phyloP scores from a whole-genome alignment of 2,113 vertebrate genomes.

The Turnix velox region DNA sequence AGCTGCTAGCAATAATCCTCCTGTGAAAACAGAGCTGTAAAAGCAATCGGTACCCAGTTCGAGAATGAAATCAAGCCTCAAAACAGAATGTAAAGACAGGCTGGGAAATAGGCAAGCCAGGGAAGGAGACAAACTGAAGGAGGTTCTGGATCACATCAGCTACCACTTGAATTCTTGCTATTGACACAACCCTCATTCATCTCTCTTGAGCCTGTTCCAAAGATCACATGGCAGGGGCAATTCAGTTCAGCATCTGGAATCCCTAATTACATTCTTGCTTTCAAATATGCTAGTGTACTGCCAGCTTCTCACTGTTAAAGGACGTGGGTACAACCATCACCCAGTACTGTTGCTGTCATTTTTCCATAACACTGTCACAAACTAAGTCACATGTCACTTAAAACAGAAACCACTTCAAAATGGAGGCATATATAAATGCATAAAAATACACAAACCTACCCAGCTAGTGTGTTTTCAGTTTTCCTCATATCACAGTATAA shows the following conservation, averaged over 20 bases:
- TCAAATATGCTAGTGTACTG: slow-evolving; percentile 3
- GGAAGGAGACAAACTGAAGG: background rate
- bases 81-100: background rate
- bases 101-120: background rate
- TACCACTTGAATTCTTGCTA: slow-evolving; percentile 13
- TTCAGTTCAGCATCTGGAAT: slow-evolving; percentile 55
- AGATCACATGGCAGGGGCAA: slow-evolving; percentile 40
- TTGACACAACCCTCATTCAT: slow-evolving; percentile 48
- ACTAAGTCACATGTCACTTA: background rate
- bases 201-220: slow-evolving; percentile 35
- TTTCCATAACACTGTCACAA: background rate
- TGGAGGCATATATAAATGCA: background rate
- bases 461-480: background rate
- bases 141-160: slow-evolving; percentile 25
- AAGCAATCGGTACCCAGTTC: background rate
- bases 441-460: background rate
- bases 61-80: background rate
- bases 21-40: background rate
- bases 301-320: slow-evolving; percentile 28
- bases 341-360: background rate
- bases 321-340: background rate
- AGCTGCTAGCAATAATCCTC: background rate
- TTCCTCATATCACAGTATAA: background rate
- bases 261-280: slow-evolving; percentile 32
- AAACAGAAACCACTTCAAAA: background rate